phyloP scores from a whole-genome alignment of 2,888 invertebrate genomes.

The Calameuta pallipes region DNA sequence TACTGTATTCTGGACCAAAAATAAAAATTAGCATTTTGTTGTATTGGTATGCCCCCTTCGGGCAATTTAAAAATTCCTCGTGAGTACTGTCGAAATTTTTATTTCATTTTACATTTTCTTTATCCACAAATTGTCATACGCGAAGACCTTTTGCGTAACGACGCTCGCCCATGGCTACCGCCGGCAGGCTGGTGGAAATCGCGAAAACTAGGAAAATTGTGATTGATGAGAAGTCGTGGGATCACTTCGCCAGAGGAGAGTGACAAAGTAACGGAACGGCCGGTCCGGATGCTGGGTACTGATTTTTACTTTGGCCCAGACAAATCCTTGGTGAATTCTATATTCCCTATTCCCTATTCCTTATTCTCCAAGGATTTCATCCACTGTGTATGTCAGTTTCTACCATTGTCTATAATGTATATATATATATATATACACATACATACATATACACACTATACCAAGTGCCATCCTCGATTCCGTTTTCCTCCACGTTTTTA shows the following conservation, averaged over 20 bases:
- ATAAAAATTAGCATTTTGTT: no score
- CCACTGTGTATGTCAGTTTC: not conserved
- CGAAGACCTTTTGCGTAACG: not conserved
- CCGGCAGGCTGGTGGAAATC: not conserved
- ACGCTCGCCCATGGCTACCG: not conserved
- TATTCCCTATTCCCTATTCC: not conserved
- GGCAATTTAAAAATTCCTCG: not conserved
- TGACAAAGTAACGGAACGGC: not conserved
- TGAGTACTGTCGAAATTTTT: not conserved
- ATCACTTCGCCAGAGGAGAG: not conserved
- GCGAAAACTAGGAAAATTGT: not conserved
- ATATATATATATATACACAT: not conserved
- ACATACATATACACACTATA: not conserved
- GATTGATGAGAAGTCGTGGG: not conserved
- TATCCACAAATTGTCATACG: not conserved
- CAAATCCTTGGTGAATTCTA: not conserved
- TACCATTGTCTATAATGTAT: not conserved
- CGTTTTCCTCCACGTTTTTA: not conserved
- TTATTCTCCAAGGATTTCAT: not conserved
- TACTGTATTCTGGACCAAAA: not conserved
- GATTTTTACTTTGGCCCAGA: not conserved
- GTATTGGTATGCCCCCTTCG: no score
- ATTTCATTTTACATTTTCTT: not conserved
- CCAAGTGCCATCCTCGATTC: not conserved
- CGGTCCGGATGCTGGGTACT: not conserved